phyloP scores from a whole-genome alignment of 2,888 invertebrate genomes.

The Lacanobia oleracea region DNA sequence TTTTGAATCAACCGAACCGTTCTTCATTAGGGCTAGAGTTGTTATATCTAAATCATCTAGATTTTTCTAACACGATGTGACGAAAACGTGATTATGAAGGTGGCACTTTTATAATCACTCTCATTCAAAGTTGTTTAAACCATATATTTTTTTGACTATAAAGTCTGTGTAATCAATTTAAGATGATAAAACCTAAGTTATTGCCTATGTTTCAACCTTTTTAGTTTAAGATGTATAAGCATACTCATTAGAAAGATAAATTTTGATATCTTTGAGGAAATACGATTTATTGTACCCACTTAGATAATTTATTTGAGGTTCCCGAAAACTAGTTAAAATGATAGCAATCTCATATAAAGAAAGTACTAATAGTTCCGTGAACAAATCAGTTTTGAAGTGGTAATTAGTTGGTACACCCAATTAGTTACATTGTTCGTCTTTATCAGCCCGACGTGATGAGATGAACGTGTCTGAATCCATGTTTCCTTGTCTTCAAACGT shows the following conservation, averaged over 20 bases:
- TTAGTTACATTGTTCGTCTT: slow-evolving; percentile 8
- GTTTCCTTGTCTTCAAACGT: background rate
- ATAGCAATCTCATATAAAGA: too few species aligned
- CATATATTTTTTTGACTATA: too few species aligned
- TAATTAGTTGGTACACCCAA: slow-evolving; percentile 13
- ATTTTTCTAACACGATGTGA: background rate
- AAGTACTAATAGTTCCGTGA: background rate
- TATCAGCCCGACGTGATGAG: slow-evolving; percentile 7
- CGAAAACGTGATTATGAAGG: too few species aligned
- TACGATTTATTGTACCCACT: background rate
- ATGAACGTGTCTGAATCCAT: slow-evolving; percentile 18
- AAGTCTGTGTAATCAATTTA: too few species aligned
- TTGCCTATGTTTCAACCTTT: too few species aligned
- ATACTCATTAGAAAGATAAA: background rate
- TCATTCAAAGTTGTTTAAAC: background rate
- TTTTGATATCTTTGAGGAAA: background rate
- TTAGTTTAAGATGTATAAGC: too few species aligned
- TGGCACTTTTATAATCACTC: background rate
- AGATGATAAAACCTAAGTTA: too few species aligned
- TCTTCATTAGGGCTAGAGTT: background rate
- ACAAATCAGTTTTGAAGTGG: background rate
- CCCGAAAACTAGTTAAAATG: background rate
- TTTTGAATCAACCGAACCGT: background rate
- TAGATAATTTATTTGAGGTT: background rate
- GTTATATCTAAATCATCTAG: background rate